Evolutionary conservation across 2,797 vertebrate species (phyloP).

Genomic region (Apodemus agrarius): DNA sequence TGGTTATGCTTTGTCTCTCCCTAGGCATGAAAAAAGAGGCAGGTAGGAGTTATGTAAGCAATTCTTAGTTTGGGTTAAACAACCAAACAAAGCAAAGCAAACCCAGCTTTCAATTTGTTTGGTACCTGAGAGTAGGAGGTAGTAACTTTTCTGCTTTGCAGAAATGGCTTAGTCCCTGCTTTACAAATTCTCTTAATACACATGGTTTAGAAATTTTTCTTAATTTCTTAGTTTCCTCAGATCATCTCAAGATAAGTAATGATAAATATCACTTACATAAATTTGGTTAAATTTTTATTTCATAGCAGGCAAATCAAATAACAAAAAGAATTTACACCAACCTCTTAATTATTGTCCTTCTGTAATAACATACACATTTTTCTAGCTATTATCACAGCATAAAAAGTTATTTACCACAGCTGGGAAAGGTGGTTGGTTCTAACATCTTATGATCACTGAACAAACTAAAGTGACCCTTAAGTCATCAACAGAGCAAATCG

Average conservation of each 20-base stretch:
- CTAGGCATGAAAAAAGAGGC: neutral
- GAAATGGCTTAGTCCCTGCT: neutral
- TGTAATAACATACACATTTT: neutral
- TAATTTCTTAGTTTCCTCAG: neutral
- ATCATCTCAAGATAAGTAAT: neutral
- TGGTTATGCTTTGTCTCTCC: neutral
- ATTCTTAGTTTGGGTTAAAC: neutral
- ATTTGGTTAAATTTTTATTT: conserved; percentile 47
- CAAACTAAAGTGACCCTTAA: conserved; percentile 9
- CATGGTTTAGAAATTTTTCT: neutral
- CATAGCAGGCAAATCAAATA: conserved; percentile 11
- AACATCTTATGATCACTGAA: conserved; percentile 10
- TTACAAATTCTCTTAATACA: neutral
- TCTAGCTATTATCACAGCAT: neutral
- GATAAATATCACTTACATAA: conserved; percentile 21
- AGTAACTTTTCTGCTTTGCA: neutral
- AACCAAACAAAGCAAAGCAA: neutral
- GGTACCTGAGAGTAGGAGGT: neutral
- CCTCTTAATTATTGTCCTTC: conserved; percentile 41
- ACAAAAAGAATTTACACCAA: neutral
- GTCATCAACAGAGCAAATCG: neutral
- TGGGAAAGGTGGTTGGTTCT: conserved; percentile 2
- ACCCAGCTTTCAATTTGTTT: neutral
- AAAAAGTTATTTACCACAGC: neutral
- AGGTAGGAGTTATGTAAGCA: neutral